Evolutionary conservation across 2,113 vertebrate species (phyloP), one percentile per base, ranked within the genome.

Genomic region (Scolopax mira): DNA sequence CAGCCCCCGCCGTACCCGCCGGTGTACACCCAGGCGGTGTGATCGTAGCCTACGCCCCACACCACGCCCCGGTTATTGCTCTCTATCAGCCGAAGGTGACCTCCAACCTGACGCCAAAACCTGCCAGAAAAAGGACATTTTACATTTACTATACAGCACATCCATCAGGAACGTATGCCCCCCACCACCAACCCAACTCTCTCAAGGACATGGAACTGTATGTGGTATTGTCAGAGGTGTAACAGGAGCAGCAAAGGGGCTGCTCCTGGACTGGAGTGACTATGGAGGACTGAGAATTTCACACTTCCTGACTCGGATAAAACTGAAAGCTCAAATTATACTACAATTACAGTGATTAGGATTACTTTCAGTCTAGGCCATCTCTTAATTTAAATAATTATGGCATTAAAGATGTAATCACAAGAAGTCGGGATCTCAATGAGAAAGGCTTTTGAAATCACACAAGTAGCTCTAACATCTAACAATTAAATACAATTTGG

Each of bases 21-120:
- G 0, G 98, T 99, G 92, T 99, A 97, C 28, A 98, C 98, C 99
- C 99, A 99, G 66, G 99, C 98, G 0, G 98, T 99, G 98, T 99
- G 98, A 94, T 99, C 98, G 1, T 98, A 98, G 70, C 99, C 99
- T 1, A 99, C 86, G 55, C 99, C 99, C 99, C 99, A 99, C 46
- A 99, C 99, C 18, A 99, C 97, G 6, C 99, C 99, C 4, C 91
- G 96, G 73, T 98, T 97, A 92, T 98, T 99, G 94, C 98, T 98
- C 95, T 99, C 99, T 12, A 99, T 93, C 77, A 98, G 19, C 8
- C 98, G 98, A 55, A 99, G 97, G 93, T 99, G 99, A 19, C 99
- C 99, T 62, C 99, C 99, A 13, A 99, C 97, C 95, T 99, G 99
- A 25, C 98, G 97, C 99, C 99, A 99, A 94, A 99, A 99, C 99